Percentiles rank a stretch among this genome's conserved stretches.
Conservation (phyloP, 2,113 vertebrate genomes). For the Otus sunia region DNA sequence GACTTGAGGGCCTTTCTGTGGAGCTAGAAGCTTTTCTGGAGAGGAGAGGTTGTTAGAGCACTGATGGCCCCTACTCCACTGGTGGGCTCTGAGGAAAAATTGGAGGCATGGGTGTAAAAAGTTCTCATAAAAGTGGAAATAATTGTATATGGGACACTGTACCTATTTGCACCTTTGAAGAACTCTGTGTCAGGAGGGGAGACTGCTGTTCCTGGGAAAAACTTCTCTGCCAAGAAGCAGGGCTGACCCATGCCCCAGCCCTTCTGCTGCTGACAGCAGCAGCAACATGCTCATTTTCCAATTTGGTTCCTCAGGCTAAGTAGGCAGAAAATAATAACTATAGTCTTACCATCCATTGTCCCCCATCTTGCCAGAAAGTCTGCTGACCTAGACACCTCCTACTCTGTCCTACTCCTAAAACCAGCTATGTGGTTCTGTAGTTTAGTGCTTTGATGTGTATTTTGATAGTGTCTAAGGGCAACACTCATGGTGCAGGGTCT, state of each 20-base stretch:
- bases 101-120: background rate
- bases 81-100: background rate
- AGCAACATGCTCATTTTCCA: background rate
- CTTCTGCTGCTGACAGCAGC: background rate
- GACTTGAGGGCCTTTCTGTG: background rate
- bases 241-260: background rate
- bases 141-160: background rate
- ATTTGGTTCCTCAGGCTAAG: background rate
- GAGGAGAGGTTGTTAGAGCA: background rate
- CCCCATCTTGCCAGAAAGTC: background rate
- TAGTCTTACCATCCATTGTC: background rate
- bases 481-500: too few relatives aligned
- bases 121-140: background rate
- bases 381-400: background rate
- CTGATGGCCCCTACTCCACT: background rate
- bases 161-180: background rate
- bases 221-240: background rate
- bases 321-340: background rate
- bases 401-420: background rate
- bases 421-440: background rate
- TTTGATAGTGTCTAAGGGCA: background rate
- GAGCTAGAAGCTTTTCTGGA: background rate
- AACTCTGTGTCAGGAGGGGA: background rate
- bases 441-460: background rate
- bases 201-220: background rate